phyloP scores from a whole-genome alignment of 2,888 invertebrate species.

The Phalangium opilio region DNA sequence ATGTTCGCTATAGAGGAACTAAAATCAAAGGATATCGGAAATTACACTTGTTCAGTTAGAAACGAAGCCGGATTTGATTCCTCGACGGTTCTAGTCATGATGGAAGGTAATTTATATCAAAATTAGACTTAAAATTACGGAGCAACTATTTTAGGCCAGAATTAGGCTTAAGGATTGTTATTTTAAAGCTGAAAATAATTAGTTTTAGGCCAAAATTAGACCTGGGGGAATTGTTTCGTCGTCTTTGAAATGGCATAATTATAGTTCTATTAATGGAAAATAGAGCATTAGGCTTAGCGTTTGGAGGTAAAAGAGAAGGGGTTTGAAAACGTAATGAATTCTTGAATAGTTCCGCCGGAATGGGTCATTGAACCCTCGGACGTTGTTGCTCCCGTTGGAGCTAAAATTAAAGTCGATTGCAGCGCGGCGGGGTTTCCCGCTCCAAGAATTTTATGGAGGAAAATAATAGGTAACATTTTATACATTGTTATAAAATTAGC shows the following conservation, averaged over 20 bases:
- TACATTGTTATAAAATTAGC: background rate
- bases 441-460: conserved; percentile 13
- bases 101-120: conserved; percentile 9
- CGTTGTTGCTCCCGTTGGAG: conserved; percentile 12
- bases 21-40: conserved; percentile 7
- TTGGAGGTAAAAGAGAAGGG: background rate
- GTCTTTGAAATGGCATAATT: too few species aligned
- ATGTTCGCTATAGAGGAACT: conserved; percentile 6
- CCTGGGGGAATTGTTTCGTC: too few species aligned
- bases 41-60: conserved; percentile 10
- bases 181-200: too few species aligned
- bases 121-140: background rate
- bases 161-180: too few species aligned
- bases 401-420: conserved; percentile 12
- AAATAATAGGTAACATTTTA: conserved; percentile 8
- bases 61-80: conserved; percentile 8
- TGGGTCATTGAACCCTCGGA: conserved; percentile 15
- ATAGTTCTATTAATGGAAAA: too few species aligned
- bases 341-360: conserved; percentile 13
- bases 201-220: too few species aligned
- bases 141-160: background rate
- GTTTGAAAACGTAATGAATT: background rate
- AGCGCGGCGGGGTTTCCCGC: conserved; percentile 12
- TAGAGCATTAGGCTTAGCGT: too few species aligned
- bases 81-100: conserved; percentile 7